phyloP scores from a whole-genome alignment of 1,140 invertebrate species.

The Araneus ventricosus region DNA sequence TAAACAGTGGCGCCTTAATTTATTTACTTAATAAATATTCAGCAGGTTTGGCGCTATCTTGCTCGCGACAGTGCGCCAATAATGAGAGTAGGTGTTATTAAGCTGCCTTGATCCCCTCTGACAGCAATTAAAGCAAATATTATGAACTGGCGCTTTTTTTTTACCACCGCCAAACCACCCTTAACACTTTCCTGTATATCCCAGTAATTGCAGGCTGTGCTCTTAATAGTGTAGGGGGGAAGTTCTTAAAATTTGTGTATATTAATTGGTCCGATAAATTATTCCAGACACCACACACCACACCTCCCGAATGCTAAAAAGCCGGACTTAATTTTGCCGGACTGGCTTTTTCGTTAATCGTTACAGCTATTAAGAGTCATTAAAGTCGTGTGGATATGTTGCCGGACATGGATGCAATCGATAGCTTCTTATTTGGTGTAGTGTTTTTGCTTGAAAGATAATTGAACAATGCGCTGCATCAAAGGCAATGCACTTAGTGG shows the following conservation, averaged over 20 bases:
- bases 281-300: constrained; percentile 1
- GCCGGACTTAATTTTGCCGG: constrained; percentile 21
- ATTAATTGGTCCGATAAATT: constrained; percentile 70
- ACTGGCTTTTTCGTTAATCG: constrained; percentile 46
- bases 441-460: not conserved
- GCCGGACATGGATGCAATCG: not conserved
- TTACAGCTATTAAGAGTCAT: constrained; percentile 43
- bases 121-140: constrained; percentile 74
- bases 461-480: not conserved
- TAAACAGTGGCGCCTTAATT: constrained; percentile 66
- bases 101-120: constrained; percentile 47
- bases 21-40: constrained; percentile 75
- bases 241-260: constrained; percentile 46
- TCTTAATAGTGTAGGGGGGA: constrained; percentile 42
- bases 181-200: constrained; percentile 7
- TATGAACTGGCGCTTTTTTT: constrained; percentile 44
- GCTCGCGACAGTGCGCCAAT: constrained; percentile 26
- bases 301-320: constrained; percentile 57
- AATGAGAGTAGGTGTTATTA: constrained; percentile 70
- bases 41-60: constrained; percentile 58
- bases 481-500: too few species aligned
- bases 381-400: constrained; percentile 5
- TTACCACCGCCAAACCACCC: not conserved
- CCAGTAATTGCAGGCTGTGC: constrained; percentile 47
- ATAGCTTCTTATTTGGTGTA: not conserved